phyloP scores from a whole-genome alignment of 2,888 invertebrate genomes.

The Heliothis peltigera region DNA sequence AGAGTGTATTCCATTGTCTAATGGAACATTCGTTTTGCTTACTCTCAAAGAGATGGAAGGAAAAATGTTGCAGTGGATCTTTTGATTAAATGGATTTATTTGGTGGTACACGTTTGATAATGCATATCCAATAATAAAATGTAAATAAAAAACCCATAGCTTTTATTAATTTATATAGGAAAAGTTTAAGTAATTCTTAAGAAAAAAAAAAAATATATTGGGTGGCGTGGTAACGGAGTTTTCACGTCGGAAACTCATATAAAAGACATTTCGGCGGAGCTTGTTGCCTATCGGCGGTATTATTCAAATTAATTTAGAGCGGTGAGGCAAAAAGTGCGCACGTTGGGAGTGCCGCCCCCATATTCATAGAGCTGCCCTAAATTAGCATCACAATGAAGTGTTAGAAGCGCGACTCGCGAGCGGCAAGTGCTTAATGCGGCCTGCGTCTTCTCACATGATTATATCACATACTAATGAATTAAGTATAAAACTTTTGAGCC shows the following conservation, averaged over 20 bases:
- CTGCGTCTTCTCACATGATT: constrained; percentile 84
- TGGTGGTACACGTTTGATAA: constrained; percentile 28
- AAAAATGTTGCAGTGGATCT: constrained; percentile 53
- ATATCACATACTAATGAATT: constrained; percentile 86
- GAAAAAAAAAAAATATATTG: constrained; percentile 77
- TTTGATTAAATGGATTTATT: constrained; percentile 54
- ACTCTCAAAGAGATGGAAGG: constrained; percentile 64
- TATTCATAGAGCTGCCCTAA: constrained; percentile 88
- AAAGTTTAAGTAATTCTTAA: constrained; percentile 76
- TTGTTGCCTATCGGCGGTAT: constrained; percentile 87
- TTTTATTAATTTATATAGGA: constrained; percentile 78
- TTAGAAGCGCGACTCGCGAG: constrained; percentile 81
- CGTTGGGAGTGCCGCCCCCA: constrained; percentile 81
- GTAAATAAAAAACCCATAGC: constrained; percentile 59
- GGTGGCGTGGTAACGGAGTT: constrained; percentile 71
- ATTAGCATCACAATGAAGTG: constrained; percentile 90
- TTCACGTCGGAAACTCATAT: constrained; percentile 84
- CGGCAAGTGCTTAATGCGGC: constrained; percentile 84
- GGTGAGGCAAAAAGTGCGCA: constrained; percentile 87
- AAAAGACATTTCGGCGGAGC: constrained; percentile 84
- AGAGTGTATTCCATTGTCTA: constrained; percentile 74
- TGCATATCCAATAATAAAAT: constrained; percentile 27
- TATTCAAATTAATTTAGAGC: constrained; percentile 89
- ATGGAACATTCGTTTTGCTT: constrained; percentile 75
- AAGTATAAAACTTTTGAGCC: constrained; percentile 81